Evolutionary conservation across 2,113 vertebrate species (phyloP).

Genomic region (Enhydra lutris): DNA sequence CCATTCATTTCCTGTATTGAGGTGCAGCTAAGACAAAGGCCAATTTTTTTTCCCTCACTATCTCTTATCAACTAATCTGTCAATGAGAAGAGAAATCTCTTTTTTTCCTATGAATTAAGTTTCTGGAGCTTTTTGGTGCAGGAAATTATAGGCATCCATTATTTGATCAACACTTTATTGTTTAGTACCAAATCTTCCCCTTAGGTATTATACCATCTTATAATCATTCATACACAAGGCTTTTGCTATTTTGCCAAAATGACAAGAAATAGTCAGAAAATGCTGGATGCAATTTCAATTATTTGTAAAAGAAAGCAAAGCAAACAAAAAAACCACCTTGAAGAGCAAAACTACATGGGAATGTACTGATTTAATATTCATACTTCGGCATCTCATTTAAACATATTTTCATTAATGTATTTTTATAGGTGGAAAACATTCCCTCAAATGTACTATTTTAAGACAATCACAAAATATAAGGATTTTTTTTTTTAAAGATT

Average conservation of each 20-base stretch:
- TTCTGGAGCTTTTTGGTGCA: neutral
- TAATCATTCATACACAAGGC: neutral
- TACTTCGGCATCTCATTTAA: neutral
- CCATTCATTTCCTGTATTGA: neutral
- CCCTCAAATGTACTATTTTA: neutral
- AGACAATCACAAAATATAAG: neutral
- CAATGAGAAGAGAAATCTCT: neutral
- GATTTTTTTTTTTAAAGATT: too few relatives aligned
- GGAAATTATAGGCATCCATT: neutral
- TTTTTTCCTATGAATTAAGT: neutral
- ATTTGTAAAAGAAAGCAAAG: neutral
- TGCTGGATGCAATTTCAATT: neutral
- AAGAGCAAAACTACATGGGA: neutral
- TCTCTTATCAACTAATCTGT: slow-evolving; percentile 11
- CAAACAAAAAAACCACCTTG: neutral
- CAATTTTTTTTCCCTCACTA: neutral
- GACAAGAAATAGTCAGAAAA: neutral
- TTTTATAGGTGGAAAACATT: neutral
- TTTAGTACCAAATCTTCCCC: neutral
- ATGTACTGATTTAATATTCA: neutral
- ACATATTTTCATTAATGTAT: neutral
- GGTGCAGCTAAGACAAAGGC: neutral
- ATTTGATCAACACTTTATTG: neutral
- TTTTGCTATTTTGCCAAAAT: neutral
- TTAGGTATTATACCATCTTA: neutral